A percentile compares a stretch with the other conserved stretches of the same genome.
These are phyloP conservation scores for Amblyjoppa fuscipennis DNA, from an alignment of 2,888 invertebrate species.

Conservation along the genomic window DNA sequence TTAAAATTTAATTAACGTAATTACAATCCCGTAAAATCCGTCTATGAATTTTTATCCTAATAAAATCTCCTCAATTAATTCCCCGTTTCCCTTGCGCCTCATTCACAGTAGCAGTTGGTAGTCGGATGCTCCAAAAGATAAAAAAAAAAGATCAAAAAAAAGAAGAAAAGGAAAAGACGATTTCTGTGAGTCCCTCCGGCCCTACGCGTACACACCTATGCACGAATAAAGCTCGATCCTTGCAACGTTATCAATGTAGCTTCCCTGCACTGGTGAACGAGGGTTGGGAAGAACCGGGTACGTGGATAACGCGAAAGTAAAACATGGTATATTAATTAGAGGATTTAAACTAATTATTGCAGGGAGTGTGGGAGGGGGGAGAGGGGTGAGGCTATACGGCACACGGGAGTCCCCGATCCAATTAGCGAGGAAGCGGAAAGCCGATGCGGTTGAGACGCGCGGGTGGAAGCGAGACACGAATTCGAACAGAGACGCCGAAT, in stretches of 20 bases:
- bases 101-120: not conserved
- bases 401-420: slow-evolving; percentile 73
- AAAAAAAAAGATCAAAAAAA: not conserved
- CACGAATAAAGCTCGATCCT: not conserved
- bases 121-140: not conserved
- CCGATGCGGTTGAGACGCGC: slow-evolving; percentile 61
- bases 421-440: slow-evolving; percentile 72
- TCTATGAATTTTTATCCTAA: not conserved
- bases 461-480: slow-evolving; percentile 29
- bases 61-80: slow-evolving; percentile 13
- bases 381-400: not conserved
- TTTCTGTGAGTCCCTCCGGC: no score
- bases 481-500: slow-evolving; percentile 16
- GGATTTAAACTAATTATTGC: slow-evolving; percentile 78
- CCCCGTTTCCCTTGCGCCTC: not conserved
- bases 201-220: not conserved
- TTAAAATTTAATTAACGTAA: slow-evolving; percentile 39
- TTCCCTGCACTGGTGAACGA: not conserved
- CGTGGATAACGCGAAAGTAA: slow-evolving; percentile 75
- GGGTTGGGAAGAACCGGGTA: not conserved
- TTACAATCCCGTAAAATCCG: not conserved
- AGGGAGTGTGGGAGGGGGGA: slow-evolving; percentile 35
- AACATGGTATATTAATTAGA: slow-evolving; percentile 78
- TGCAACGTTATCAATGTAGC: slow-evolving; percentile 1
- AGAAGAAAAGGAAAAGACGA: not conserved